These are phyloP conservation scores for Clarias gariepinus DNA, from an alignment of 2,113 vertebrate species.

Conservation along the genomic window DNA sequence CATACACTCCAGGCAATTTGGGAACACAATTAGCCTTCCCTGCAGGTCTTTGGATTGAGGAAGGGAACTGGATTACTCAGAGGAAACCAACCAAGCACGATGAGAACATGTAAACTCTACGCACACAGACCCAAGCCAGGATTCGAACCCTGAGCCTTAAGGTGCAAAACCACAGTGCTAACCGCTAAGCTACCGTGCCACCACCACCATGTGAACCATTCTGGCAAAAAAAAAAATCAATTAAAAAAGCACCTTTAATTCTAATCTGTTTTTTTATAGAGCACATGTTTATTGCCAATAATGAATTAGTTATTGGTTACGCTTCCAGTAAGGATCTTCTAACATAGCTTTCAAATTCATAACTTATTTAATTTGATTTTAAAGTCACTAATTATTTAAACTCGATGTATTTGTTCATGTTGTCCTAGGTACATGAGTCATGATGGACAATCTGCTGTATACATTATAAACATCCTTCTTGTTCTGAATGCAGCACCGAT, in stretches of 20 bases:
- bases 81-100: too few species aligned
- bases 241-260: not conserved
- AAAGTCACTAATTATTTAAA: not conserved
- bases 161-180: too few species aligned
- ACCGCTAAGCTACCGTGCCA: too few species aligned
- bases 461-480: not conserved
- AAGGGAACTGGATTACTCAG: too few species aligned
- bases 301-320: not conserved
- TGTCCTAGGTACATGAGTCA: not conserved
- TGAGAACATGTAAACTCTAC: too few species aligned
- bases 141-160: too few species aligned
- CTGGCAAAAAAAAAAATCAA: not conserved
- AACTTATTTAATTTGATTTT: not conserved
- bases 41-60: too few species aligned
- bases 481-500: not conserved
- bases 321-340: not conserved
- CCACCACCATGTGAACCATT: not conserved
- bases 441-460: not conserved
- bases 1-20: too few species aligned
- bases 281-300: not conserved
- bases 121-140: too few species aligned
- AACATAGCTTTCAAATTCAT: not conserved
- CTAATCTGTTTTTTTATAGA: not conserved
- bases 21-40: too few species aligned
- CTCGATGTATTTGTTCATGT: not conserved